Conservation (phyloP, 2,797 vertebrate species). For the Chelon labrosus region DNA sequence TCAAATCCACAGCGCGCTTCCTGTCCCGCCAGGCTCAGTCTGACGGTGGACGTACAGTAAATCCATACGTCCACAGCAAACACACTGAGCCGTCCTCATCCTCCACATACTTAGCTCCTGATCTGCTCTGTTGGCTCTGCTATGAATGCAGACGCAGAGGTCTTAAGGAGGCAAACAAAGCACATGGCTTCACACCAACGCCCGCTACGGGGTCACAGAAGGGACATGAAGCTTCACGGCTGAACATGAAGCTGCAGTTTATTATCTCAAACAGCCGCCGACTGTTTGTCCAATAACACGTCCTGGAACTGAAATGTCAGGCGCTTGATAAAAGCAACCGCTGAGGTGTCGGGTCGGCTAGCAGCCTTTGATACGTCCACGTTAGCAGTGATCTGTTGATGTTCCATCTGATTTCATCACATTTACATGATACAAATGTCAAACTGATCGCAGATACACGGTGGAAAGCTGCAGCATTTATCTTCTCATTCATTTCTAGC, state of each 20-base stretch:
- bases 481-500: no score
- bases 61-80: slow-evolving; percentile 20
- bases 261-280: neutral
- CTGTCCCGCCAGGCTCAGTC: slow-evolving; percentile 26
- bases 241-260: slow-evolving; percentile 7
- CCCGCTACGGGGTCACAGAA: neutral
- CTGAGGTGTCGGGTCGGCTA: no score
- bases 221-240: no score
- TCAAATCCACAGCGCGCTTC: slow-evolving; percentile 16
- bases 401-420: no score
- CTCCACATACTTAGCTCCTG: neutral
- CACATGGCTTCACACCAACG: neutral
- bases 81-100: slow-evolving; percentile 25
- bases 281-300: neutral
- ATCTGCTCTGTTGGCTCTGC: slow-evolving; percentile 5
- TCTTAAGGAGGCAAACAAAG: slow-evolving; percentile 22
- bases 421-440: no score
- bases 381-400: no score
- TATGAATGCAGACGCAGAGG: slow-evolving; percentile 7
- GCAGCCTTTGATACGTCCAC: no score
- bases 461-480: no score
- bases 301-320: slow-evolving; percentile 11
- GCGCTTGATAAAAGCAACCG: neutral
- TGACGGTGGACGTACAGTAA: slow-evolving; percentile 5
- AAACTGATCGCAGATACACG: no score